Conservation (phyloP, 2,797 vertebrate species). For the Sebastes umbrosus region DNA sequence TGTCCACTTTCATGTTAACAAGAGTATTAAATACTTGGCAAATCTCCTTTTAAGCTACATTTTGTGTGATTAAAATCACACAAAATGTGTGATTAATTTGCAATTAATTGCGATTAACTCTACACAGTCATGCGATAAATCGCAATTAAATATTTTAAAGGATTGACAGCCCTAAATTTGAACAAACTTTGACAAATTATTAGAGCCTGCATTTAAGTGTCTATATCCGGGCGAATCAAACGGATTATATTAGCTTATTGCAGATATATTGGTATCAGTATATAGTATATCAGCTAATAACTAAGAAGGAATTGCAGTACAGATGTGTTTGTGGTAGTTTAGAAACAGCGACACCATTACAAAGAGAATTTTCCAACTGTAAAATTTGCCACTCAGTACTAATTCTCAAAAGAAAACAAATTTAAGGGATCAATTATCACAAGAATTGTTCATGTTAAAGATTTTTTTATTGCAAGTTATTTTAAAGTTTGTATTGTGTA, state of each 20-base stretch:
- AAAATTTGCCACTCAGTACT: not conserved
- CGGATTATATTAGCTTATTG: not conserved
- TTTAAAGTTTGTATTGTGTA: not conserved
- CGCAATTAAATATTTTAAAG: no score
- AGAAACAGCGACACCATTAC: not conserved
- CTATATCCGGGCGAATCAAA: not conserved
- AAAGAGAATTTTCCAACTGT: not conserved
- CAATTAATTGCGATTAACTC: no score
- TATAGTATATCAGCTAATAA: not conserved
- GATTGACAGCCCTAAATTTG: no score
- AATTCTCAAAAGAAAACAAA: not conserved
- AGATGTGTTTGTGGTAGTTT: not conserved
- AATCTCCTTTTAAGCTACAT: no score
- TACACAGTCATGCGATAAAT: no score
- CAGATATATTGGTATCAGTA: not conserved
- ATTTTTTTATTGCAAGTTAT: no score
- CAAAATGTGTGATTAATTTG: no score
- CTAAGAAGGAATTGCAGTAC: not conserved
- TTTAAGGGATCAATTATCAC: not conserved
- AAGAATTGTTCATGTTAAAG: not conserved
- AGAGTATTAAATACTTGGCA: no score
- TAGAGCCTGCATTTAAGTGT: not conserved
- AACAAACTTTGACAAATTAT: not conserved
- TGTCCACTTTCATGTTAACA: accelerated
- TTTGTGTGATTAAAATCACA: no score